These are phyloP conservation scores for Scleropages formosus DNA, from an alignment of 2,797 vertebrate genomes.

Conservation along the genomic window DNA sequence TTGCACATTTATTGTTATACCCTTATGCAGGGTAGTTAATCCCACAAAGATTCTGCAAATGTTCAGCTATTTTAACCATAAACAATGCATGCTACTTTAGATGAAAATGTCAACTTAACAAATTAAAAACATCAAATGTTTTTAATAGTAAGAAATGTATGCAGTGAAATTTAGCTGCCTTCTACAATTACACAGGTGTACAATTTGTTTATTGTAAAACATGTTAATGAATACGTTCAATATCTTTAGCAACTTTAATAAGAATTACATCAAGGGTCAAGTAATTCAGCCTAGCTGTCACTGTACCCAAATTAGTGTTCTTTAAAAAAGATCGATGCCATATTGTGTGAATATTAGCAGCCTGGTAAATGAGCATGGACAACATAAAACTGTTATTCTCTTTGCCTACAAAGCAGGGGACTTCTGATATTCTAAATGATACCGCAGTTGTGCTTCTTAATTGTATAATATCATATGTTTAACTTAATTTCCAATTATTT, in stretches of 20 bases:
- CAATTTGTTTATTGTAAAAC: neutral
- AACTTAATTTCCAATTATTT: too few species aligned
- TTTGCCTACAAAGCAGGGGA: too few species aligned
- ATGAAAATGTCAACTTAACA: neutral
- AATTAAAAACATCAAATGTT: conserved; percentile 1
- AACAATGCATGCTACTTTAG: neutral
- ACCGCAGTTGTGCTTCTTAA: too few species aligned
- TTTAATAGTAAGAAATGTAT: too few species aligned
- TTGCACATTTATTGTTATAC: neutral
- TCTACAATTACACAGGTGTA: neutral
- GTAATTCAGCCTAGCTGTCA: too few species aligned
- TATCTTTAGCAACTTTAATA: too few species aligned
- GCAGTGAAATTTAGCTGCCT: too few species aligned
- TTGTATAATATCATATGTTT: too few species aligned
- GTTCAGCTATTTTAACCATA: neutral
- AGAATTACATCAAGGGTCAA: too few species aligned
- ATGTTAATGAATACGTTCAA: too few species aligned
- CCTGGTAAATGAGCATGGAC: neutral
- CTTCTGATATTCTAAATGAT: too few species aligned
- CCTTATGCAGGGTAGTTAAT: neutral
- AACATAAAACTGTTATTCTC: neutral
- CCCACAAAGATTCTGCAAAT: neutral
- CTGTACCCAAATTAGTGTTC: too few species aligned
- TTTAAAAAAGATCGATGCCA: conserved; percentile 16
- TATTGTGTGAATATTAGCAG: neutral